Evolutionary conservation across 2,113 vertebrate genomes (phyloP).

Genomic region (Eublepharis macularius): DNA sequence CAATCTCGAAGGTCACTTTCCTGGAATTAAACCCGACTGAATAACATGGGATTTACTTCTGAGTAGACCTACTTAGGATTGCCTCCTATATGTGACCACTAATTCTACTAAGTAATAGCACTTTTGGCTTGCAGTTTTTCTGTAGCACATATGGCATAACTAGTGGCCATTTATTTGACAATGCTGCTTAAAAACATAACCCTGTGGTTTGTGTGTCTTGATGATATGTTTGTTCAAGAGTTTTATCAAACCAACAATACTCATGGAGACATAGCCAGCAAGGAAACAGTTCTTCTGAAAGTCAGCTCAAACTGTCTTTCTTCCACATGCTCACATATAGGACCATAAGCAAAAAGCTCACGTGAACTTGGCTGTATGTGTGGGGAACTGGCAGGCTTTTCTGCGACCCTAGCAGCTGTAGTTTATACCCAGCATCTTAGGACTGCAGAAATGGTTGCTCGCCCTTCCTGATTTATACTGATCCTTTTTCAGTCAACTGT

Average conservation of each 20-base stretch:
- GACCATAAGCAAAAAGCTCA: background rate
- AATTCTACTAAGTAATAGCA: background rate
- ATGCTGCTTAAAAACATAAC: background rate
- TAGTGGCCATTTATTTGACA: background rate
- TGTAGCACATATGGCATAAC: background rate
- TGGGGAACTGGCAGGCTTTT: background rate
- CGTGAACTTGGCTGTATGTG: background rate
- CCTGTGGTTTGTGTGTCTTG: background rate
- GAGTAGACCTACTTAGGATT: too few relatives aligned
- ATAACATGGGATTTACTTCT: too few relatives aligned
- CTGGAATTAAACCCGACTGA: too few relatives aligned
- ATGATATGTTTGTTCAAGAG: background rate
- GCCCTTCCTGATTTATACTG: background rate
- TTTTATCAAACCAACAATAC: background rate
- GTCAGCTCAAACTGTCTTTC: background rate
- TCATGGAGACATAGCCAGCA: background rate
- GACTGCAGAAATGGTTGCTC: background rate
- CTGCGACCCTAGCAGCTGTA: background rate
- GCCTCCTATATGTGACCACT: background rate
- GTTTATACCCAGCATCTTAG: background rate
- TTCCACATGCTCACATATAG: background rate
- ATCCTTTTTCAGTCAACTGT: background rate
- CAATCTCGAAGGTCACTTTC: too few relatives aligned
- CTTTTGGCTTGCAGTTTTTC: background rate
- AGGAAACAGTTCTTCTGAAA: background rate